These are phyloP conservation scores for Tenthredo mesomela DNA, from an alignment of 2,888 invertebrate species.

Conservation along the genomic window DNA sequence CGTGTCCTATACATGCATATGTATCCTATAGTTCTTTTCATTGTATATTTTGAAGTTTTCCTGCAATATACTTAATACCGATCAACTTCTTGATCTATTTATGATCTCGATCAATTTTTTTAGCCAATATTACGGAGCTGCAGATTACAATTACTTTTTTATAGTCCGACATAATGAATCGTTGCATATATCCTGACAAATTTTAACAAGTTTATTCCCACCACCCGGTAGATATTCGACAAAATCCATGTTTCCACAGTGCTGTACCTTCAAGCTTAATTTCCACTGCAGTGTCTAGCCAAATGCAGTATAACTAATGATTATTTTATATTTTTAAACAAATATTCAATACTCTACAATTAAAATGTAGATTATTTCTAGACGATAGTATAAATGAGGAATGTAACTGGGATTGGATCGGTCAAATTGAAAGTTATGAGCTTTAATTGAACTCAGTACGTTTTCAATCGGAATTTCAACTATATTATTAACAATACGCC, in stretches of 20 bases:
- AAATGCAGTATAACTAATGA: background rate
- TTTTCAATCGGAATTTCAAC: no score
- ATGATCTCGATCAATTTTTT: background rate
- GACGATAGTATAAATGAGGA: background rate
- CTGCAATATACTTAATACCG: no score
- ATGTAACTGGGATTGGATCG: background rate
- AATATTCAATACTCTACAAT: background rate
- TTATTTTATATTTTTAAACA: background rate
- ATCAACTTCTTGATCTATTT: background rate
- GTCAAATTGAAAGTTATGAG: background rate
- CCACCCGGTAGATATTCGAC: slow-evolving; percentile 55
- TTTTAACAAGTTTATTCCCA: slow-evolving; percentile 53
- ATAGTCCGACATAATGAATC: slow-evolving; percentile 59
- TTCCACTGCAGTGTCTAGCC: slow-evolving; percentile 58
- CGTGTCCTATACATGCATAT: background rate
- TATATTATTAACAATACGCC: background rate
- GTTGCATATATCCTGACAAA: slow-evolving; percentile 59
- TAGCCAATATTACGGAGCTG: background rate
- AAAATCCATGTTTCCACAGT: slow-evolving; percentile 61
- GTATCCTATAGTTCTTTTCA: background rate
- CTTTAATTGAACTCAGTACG: no score
- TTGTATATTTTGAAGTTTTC: background rate
- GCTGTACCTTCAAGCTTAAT: slow-evolving; percentile 54
- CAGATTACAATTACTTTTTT: slow-evolving; percentile 53
- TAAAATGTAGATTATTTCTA: background rate